Evolutionary conservation across 2,888 invertebrate species (phyloP).

Genomic region (Cosmia pyralina): DNA sequence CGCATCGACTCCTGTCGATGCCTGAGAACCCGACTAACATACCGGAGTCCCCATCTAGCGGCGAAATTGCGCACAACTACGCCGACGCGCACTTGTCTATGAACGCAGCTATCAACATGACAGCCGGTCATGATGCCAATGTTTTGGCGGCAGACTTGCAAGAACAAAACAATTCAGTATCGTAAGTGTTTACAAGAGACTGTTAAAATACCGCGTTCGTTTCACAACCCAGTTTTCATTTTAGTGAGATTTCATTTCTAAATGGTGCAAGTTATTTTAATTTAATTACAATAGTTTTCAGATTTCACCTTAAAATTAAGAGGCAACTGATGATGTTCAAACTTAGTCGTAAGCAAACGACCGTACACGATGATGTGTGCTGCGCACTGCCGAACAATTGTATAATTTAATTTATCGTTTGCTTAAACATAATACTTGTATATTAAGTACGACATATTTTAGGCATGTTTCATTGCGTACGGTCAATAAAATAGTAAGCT

Average conservation of each 20-base stretch:
- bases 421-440: slow-evolving; percentile 60
- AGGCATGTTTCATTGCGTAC: slow-evolving; percentile 78
- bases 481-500: slow-evolving; percentile 76
- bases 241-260: slow-evolving; percentile 73
- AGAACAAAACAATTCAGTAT: slow-evolving; percentile 83
- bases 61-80: slow-evolving; percentile 88
- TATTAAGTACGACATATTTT: slow-evolving; percentile 56
- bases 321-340: slow-evolving; percentile 90
- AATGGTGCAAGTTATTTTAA: slow-evolving; percentile 74
- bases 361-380: slow-evolving; percentile 78
- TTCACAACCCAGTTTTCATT: slow-evolving; percentile 55
- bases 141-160: slow-evolving; percentile 83
- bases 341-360: slow-evolving; percentile 81
- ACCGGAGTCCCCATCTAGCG: slow-evolving; percentile 86
- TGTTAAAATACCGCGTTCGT: slow-evolving; percentile 60
- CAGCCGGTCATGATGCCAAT: slow-evolving; percentile 88
- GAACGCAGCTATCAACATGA: slow-evolving; percentile 89
- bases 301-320: slow-evolving; percentile 66
- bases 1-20: slow-evolving; percentile 93
- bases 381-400: slow-evolving; percentile 64
- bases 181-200: slow-evolving; percentile 73
- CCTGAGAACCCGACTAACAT: slow-evolving; percentile 90
- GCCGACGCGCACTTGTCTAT: slow-evolving; percentile 84
- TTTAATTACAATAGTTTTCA: slow-evolving; percentile 64
- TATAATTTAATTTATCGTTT: slow-evolving; percentile 64